phyloP scores from a whole-genome alignment of 2,888 invertebrate genomes.

The Homarus gammarus region DNA sequence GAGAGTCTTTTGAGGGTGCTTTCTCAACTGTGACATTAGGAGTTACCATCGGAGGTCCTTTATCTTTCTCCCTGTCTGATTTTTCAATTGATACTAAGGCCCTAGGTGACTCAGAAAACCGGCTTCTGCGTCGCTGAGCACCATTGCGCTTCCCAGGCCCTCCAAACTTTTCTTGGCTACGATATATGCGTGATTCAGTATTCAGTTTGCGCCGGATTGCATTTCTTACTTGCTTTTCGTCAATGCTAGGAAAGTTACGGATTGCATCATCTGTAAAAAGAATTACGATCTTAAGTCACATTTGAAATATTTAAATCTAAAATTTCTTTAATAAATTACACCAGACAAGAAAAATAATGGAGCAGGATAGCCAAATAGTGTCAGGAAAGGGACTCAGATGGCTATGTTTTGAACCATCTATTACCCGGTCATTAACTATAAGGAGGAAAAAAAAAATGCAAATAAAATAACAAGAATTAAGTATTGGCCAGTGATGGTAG shows the following conservation, averaged over 20 bases:
- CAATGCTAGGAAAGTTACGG: slow-evolving; percentile 72
- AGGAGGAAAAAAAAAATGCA: no score
- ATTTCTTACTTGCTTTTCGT: slow-evolving; percentile 73
- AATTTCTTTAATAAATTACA: background rate
- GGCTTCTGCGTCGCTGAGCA: slow-evolving; percentile 53
- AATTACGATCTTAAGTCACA: no score
- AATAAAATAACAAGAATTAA: no score
- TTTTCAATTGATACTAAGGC: slow-evolving; percentile 73
- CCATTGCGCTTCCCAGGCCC: slow-evolving; percentile 43
- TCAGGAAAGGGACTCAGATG: no score
- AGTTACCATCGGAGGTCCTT: slow-evolving; percentile 71
- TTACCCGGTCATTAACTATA: no score
- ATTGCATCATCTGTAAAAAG: slow-evolving; percentile 74
- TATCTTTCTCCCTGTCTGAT: slow-evolving; percentile 63
- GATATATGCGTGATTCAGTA: slow-evolving; percentile 74
- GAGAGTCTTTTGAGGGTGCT: slow-evolving; percentile 62
- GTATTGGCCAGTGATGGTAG: no score
- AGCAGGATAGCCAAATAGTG: background rate
- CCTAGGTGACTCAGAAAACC: slow-evolving; percentile 67
- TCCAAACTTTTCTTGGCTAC: slow-evolving; percentile 67
- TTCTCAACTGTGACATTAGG: slow-evolving; percentile 74
- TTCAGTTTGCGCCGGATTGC: slow-evolving; percentile 75
- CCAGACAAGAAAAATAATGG: background rate
- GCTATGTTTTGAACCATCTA: no score
- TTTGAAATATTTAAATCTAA: background rate